A percentile compares a stretch with the other conserved stretches of the same genome.
phyloP scores from a whole-genome alignment of 2,797 vertebrate species.

The Acanthurus lineatus region DNA sequence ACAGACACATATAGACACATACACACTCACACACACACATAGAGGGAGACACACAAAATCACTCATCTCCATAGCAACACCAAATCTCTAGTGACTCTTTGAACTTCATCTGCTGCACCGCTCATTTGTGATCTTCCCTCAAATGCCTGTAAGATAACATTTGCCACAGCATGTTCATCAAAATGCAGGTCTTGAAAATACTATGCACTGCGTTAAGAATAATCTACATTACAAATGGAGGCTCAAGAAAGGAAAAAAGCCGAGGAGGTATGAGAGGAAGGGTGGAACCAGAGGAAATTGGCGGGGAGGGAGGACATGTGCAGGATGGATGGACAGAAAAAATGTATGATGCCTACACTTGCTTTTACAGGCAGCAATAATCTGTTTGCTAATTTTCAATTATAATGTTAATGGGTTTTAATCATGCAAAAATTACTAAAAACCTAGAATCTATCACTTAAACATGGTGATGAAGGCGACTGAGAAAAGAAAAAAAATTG shows the following conservation, averaged over 20 bases:
- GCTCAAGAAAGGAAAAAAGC: neutral
- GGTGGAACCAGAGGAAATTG: conserved; percentile 16
- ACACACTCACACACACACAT: neutral
- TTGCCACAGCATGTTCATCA: conserved; percentile 5
- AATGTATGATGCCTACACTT: neutral
- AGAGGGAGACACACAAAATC: conserved; percentile 2
- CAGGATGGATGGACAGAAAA: conserved; percentile 5
- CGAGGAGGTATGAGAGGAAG: conserved; percentile 18
- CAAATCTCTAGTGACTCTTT: conserved; percentile 66
- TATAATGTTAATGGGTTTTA: neutral
- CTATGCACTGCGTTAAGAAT: neutral
- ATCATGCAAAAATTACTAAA: neutral
- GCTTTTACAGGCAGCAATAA: neutral
- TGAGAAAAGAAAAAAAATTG: neutral
- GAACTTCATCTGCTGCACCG: conserved; percentile 60
- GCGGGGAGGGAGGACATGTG: conserved; percentile 18
- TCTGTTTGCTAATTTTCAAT: neutral
- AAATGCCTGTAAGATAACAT: conserved; percentile 16
- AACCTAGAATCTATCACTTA: neutral
- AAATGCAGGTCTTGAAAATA: conserved; percentile 2
- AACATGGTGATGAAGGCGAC: neutral
- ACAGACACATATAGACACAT: neutral
- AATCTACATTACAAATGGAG: conserved; percentile 9
- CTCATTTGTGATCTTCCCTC: conserved; percentile 42
- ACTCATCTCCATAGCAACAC: conserved; percentile 76